phyloP scores from a whole-genome alignment of 2,797 vertebrate species.

The Nannoperca obscura region DNA sequence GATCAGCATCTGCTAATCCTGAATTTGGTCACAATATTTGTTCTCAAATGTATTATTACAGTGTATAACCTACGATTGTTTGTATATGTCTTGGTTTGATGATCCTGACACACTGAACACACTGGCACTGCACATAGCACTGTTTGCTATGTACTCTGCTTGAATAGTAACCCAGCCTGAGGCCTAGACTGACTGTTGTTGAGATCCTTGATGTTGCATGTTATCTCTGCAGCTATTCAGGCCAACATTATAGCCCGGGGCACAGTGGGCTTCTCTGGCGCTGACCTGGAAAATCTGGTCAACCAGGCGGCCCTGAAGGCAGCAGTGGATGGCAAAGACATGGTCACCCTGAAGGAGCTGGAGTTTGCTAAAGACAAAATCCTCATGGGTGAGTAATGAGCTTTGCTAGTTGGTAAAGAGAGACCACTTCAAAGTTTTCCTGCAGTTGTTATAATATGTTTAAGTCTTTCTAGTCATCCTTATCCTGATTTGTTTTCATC shows the following conservation, averaged over 20 bases:
- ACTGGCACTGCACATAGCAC: neutral
- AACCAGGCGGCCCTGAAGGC: slow-evolving; percentile 99
- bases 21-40: neutral
- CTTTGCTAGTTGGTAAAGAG: neutral
- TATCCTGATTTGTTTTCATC: neutral
- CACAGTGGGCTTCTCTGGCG: slow-evolving; percentile 98
- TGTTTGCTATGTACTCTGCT: neutral
- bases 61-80: neutral
- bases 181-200: neutral
- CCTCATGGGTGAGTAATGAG: slow-evolving; percentile 91
- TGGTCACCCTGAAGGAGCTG: slow-evolving; percentile 97
- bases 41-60: neutral
- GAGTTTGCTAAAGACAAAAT: slow-evolving; percentile 99
- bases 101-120: neutral
- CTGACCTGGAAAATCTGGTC: slow-evolving; percentile 98
- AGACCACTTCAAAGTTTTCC: neutral
- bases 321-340: slow-evolving; percentile 96
- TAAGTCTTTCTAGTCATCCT: neutral
- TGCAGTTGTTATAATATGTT: neutral
- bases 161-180: neutral
- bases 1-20: neutral
- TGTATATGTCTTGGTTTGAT: neutral
- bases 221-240: slow-evolving; percentile 87
- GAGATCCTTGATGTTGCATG: neutral
- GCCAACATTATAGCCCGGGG: slow-evolving; percentile 96